Conservation (phyloP, 2,888 invertebrate species). For the Polyploca ridens region DNA sequence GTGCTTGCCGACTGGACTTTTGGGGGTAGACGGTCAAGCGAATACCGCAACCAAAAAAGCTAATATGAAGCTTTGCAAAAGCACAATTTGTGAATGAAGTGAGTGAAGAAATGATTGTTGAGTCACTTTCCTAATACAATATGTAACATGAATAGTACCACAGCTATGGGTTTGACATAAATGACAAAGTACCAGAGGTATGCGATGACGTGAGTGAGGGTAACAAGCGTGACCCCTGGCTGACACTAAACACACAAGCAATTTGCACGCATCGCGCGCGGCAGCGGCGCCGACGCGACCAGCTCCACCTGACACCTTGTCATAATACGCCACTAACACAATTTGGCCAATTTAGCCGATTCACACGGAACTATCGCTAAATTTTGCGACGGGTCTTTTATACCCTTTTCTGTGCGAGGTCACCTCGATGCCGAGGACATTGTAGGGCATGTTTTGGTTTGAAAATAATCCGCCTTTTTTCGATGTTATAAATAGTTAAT, state of each 20-base stretch:
- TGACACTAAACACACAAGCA: neutral
- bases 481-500: too few relatives aligned
- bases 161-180: neutral
- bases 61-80: too few relatives aligned
- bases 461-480: too few relatives aligned
- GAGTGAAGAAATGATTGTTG: too few relatives aligned
- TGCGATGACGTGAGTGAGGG: conserved; percentile 2
- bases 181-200: conserved; percentile 4
- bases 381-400: neutral
- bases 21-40: too few relatives aligned
- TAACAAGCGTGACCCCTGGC: neutral
- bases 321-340: neutral
- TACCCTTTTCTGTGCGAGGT: neutral
- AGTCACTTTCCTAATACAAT: too few relatives aligned
- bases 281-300: neutral
- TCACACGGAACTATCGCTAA: neutral
- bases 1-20: too few relatives aligned
- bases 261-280: conserved; percentile 1
- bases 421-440: too few relatives aligned
- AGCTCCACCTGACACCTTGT: neutral
- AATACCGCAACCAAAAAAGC: too few relatives aligned
- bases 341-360: conserved; percentile 2
- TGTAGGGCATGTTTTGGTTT: too few relatives aligned
- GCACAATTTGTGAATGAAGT: too few relatives aligned
- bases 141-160: neutral